Evolutionary conservation across 2,113 vertebrate species (phyloP).

Genomic region (Salvelinus namaycush): DNA sequence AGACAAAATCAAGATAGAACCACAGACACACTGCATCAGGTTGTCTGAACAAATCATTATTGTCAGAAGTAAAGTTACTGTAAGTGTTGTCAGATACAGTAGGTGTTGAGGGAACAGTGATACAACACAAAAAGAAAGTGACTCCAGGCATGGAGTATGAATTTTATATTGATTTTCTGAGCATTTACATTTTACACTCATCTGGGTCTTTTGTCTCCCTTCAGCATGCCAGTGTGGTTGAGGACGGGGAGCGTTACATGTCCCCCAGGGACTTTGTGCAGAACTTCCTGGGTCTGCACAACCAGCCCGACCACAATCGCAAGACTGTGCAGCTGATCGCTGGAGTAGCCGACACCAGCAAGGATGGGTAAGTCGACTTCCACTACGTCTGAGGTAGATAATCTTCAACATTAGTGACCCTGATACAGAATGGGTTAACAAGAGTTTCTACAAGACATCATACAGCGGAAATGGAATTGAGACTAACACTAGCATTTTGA

Average conservation of each 20-base stretch:
- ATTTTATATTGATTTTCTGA: not conserved
- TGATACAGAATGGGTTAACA: no score
- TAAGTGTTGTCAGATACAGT: constrained; percentile 13
- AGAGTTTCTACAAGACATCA: no score
- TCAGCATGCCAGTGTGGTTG: constrained; percentile 88
- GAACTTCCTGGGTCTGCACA: constrained; percentile 86
- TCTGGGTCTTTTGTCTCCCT: constrained; percentile 30
- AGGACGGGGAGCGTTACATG: constrained; percentile 92
- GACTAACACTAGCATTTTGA: not conserved
- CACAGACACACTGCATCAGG: constrained; percentile 35
- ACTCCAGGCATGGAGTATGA: not conserved
- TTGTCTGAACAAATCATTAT: constrained; percentile 35
- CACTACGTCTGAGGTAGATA: no score
- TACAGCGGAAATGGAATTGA: no score
- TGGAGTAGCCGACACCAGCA: constrained; percentile 93
- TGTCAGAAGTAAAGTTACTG: constrained; percentile 32
- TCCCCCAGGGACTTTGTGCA: constrained; percentile 91
- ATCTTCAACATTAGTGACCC: no score
- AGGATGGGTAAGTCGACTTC: constrained; percentile 85
- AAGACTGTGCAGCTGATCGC: constrained; percentile 90
- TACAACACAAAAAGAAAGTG: constrained; percentile 37
- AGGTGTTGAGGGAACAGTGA: constrained; percentile 25
- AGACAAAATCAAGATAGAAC: constrained; percentile 43
- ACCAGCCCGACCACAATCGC: constrained; percentile 81
- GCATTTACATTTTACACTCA: not conserved